Base-by-base conservation (phyloP, 92 coral and sea anemone species). In the Hydrozoanthus gracilis region DNA sequence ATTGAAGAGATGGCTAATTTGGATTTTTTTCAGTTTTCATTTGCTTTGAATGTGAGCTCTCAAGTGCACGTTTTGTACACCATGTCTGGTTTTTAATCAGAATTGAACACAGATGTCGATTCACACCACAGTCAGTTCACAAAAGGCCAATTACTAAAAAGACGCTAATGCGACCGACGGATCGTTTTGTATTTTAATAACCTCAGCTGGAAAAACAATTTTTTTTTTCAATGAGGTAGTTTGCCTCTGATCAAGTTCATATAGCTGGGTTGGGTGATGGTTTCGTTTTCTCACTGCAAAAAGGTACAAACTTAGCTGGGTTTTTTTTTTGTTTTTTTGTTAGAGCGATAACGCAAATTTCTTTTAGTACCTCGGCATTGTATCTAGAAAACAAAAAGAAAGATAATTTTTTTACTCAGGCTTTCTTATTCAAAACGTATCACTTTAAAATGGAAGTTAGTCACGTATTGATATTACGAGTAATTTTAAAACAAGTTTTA, bases 101-200 rank as follows among this genome's bases (percentile, higher is more conserved):
- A 52, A 76, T 27, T 27, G 66, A 18, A 8, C 67, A 80, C 85
- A 80, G 85, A 66, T 80, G 85, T 27, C 18, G 73, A 27, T 80
- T 80, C 85, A 74, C 85, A 80, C 58, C 56, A 17, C 13, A 5
- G 39, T 27, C 39, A 77, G 49, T 12, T 20, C 44, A 35, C 68
- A 77, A 39, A 11, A 60, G 39, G 51, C 56, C 50, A 80, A 65
- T 48, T 80, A 39, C 44, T 16, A 8, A 44, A 27, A 46, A 52
- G 18, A 79, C 51, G 74, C 39, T 18, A 65, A 48, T 65, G 4
- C 45, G 9, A 17, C 5, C 8, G 18, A 76, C 61, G 45, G 20
- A 39, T n/a, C 48, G 4, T 8, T 8, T 15, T 17, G 13, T 27
- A 66, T 16, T 6, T 65, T 80, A 45, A 80, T 52, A 65, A 49